These are phyloP conservation scores for Hoplodrina ambigua DNA, from an alignment of 2,888 invertebrate genomes.

Conservation along the genomic window DNA sequence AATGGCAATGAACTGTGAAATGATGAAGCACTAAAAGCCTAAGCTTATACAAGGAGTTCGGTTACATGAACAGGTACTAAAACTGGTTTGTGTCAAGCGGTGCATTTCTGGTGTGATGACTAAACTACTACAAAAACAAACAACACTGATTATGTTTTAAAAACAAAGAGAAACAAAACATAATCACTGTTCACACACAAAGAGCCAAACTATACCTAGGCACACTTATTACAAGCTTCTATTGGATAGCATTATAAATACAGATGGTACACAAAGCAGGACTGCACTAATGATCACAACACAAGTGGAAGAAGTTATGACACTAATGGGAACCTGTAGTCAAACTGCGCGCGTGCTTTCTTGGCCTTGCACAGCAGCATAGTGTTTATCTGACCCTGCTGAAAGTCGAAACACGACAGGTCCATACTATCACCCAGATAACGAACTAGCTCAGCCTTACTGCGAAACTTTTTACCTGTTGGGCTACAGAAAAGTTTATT, in stretches of 20 bases:
- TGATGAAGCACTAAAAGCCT: constrained; percentile 60
- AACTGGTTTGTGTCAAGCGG: constrained; percentile 65
- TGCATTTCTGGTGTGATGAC: constrained; percentile 60
- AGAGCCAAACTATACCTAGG: constrained; percentile 61
- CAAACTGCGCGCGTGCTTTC: constrained; percentile 92
- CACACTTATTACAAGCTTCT: constrained; percentile 76
- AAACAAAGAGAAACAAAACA: constrained; percentile 48
- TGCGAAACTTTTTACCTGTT: constrained; percentile 95
- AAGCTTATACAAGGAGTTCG: constrained; percentile 48
- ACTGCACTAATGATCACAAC: constrained; percentile 89
- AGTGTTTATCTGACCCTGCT: constrained; percentile 94
- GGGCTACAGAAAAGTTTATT: constrained; percentile 92
- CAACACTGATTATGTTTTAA: constrained; percentile 64
- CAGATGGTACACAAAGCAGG: constrained; percentile 82
- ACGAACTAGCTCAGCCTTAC: constrained; percentile 95
- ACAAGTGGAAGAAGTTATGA: constrained; percentile 84
- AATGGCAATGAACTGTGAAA: constrained; percentile 48
- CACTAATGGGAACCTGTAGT: constrained; percentile 91
- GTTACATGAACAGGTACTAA: constrained; percentile 61
- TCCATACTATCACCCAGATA: constrained; percentile 94
- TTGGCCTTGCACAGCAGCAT: constrained; percentile 93
- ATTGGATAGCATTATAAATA: constrained; percentile 71
- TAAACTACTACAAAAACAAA: constrained; percentile 50
- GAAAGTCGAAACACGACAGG: constrained; percentile 95
- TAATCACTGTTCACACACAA: constrained; percentile 60